Evolutionary conservation across 1,140 invertebrate species (phyloP).

Genomic region (Phocides pigmalion): DNA sequence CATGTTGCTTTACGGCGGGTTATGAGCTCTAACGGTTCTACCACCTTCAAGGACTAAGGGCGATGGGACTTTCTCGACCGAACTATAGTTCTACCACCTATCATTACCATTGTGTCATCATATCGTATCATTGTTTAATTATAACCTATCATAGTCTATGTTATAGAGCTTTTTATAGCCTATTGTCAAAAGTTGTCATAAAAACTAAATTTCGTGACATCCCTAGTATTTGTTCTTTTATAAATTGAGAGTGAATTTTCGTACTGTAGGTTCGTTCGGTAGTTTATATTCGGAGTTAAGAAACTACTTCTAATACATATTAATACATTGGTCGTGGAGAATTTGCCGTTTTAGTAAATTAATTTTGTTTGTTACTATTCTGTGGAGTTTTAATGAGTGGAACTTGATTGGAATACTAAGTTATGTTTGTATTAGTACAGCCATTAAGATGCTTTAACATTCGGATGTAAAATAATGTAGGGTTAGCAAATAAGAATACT

Average conservation of each 20-base stretch:
- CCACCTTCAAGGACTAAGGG: too few species aligned
- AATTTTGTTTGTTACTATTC: conserved; percentile 5
- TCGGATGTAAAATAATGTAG: not conserved
- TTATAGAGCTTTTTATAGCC: too few species aligned
- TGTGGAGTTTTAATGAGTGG: not conserved
- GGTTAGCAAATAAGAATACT: not conserved
- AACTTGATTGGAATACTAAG: not conserved
- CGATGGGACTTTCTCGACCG: too few species aligned
- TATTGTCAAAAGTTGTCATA: too few species aligned
- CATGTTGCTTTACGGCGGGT: too few species aligned
- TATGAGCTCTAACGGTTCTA: too few species aligned
- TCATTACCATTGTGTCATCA: too few species aligned
- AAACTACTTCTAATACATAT: not conserved
- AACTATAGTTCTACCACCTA: too few species aligned
- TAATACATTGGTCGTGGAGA: not conserved
- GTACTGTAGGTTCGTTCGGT: not conserved
- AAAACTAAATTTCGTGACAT: not conserved
- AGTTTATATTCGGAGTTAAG: not conserved
- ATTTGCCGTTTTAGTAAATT: not conserved
- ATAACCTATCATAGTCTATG: too few species aligned
- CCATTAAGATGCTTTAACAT: too few species aligned
- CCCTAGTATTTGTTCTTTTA: not conserved
- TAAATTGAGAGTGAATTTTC: not conserved
- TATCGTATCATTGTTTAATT: too few species aligned
- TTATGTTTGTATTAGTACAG: not conserved